Evolutionary conservation across 2,797 vertebrate species (phyloP), one percentile per base, ranked within the genome.

Genomic region (Etheostoma nigrum): DNA sequence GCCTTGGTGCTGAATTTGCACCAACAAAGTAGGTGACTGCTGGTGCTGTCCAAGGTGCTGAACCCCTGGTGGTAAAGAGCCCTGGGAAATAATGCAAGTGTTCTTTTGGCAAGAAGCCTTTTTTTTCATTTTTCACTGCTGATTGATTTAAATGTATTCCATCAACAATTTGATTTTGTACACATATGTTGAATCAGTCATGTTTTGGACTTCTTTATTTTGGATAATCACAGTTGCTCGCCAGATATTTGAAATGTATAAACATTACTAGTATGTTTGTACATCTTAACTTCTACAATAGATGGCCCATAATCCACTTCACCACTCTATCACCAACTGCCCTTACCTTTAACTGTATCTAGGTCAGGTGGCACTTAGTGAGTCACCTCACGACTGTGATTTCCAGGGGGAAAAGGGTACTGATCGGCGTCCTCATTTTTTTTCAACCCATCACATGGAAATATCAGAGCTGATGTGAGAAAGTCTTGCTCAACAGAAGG

Each of bases 281-380:
- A 11, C 15, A 58, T n/a, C 18, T 25, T 5, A 45, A 49, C 33
- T 69, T 68, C 18, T n/a, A 49, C 10, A 53, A 3, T 45, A 82
- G 68, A 72, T 66, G 13, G 27, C 47, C 23, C 59, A 73, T 60
- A 25, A 60, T 85, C 40, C 23, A 54, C 64, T 62, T 81, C 59
- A 33, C 27, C 72, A 47, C 53, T 76, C 33, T 36, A 30, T 57
- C 19, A 6, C 48, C 62, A 54, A 25, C 61, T 65, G 53, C 72
- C 75, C 73, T 72, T 65, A 76, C 76, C 48, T 52, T 36, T 55
- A 67, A 70, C 74, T 79, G 65, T 79, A 92, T 92, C 62, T 89
- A 78, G 93, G 90, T 89, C 92, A 92, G 83, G 45, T 58, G 72
- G 75, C 63, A 82, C 88, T 92, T 90, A 79, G 69, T 79, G 82